These are phyloP conservation scores for Elymnias hypermnestra DNA, from an alignment of 1,140 invertebrate genomes.

Conservation along the genomic window DNA sequence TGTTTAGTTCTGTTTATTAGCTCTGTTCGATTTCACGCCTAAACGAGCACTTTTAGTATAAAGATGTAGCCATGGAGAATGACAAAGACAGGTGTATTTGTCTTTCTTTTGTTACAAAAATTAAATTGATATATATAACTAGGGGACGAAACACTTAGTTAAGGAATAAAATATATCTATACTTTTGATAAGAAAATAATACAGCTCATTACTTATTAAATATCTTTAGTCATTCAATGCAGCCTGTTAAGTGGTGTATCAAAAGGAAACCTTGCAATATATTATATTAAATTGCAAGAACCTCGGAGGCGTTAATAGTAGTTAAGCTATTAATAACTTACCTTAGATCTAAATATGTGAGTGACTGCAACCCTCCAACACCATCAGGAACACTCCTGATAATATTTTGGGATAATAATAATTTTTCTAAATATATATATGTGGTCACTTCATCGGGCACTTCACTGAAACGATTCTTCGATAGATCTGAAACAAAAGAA, in stretches of 20 bases:
- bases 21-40: too few relatives aligned
- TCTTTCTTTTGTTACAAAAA: background rate
- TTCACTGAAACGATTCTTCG: slow-evolving; percentile 93
- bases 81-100: background rate
- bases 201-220: background rate
- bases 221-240: too few relatives aligned
- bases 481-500: slow-evolving; percentile 88
- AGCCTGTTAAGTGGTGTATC: too few relatives aligned
- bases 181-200: background rate
- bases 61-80: too few relatives aligned
- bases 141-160: background rate
- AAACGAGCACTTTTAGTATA: too few relatives aligned
- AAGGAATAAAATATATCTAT: background rate
- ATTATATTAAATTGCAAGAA: too few relatives aligned
- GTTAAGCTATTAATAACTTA: too few relatives aligned
- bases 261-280: too few relatives aligned
- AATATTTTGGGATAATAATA: slow-evolving; percentile 93
- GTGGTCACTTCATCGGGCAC: slow-evolving; percentile 91
- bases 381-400: slow-evolving; percentile 91
- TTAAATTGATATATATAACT: background rate
- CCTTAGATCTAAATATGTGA: slow-evolving; percentile 93
- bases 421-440: slow-evolving; percentile 89
- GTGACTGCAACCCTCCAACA: slow-evolving; percentile 87
- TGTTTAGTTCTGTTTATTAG: too few relatives aligned
- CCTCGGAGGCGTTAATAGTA: too few relatives aligned